Evolutionary conservation across 2,888 invertebrate species (phyloP).

Genomic region (Quadroppia sp.): DNA sequence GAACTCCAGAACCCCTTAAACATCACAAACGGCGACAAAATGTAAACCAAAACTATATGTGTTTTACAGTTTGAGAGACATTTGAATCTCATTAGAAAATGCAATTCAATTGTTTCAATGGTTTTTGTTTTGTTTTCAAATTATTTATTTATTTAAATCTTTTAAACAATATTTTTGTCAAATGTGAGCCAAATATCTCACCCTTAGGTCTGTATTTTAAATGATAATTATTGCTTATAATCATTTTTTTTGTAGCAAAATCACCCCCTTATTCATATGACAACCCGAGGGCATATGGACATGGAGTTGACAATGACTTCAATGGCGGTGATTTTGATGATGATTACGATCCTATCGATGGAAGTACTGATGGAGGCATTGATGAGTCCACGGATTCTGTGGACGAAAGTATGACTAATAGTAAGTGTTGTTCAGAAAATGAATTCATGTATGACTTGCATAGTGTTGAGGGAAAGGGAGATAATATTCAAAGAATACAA

Average conservation of each 20-base stretch:
- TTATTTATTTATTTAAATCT: neutral
- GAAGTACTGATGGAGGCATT: slow-evolving; percentile 16
- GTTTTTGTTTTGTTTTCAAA: neutral
- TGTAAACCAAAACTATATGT: too few relatives aligned
- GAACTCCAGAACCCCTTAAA: too few relatives aligned
- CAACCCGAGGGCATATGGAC: slow-evolving; percentile 20
- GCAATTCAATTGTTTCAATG: neutral
- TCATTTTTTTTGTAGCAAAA: slow-evolving; percentile 43
- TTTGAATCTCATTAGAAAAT: neutral
- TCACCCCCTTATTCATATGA: slow-evolving; percentile 49
- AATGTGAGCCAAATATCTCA: too few relatives aligned
- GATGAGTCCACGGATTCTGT: slow-evolving; percentile 9
- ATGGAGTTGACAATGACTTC: neutral
- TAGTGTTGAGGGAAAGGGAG: too few relatives aligned
- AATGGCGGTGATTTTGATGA: neutral
- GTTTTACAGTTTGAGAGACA: too few relatives aligned
- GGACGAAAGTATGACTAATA: neutral
- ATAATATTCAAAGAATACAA: too few relatives aligned
- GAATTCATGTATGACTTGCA: neutral
- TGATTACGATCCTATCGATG: neutral
- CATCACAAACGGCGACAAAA: too few relatives aligned
- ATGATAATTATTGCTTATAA: too few relatives aligned
- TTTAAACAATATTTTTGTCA: neutral
- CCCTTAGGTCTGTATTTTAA: too few relatives aligned
- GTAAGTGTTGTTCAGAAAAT: neutral